Evolutionary conservation across 2,113 vertebrate genomes (phyloP), one percentile per base, ranked within the genome.

Genomic region (Elgaria multicarinata): DNA sequence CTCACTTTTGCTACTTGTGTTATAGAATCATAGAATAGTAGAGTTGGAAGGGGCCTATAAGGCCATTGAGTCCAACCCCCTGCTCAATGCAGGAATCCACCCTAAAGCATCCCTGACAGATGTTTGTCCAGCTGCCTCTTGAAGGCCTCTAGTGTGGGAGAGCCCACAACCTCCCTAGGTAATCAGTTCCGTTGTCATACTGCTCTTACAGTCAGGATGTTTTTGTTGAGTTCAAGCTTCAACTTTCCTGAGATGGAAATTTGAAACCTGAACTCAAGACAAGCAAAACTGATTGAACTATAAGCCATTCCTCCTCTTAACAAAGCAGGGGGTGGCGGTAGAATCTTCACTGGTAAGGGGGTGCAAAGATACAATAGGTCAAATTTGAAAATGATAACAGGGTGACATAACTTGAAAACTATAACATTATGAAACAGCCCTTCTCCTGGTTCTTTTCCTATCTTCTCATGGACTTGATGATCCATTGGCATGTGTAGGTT

Each of bases 401-500:
- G 44, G 28, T 79, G 77, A 55, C 12, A 79, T 46, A 53, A 55
- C 22, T 46, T 62, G 33, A 62, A 39, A 4, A 39, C 55, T 79
- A 53, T 18, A 84, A 44, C 46, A 69, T 69, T 9, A 31, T 22
- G 16, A 69, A 66, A 58, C 13, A 66, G 18, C 36, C 20, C 50
- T 83, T 16, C 28, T 66, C 58, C 58, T 42, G 26, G 62, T 39
- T 62, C 53, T 36, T 44, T 74, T 44, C 39, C 31, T 20, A 5
- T 24, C n/a, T 39, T 26, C 7, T 46, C 18, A 39, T 67, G 39
- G 44, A 20, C 36, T 5, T 84, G 64, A 44, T 6, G 6, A 7
- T 39, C n/a, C 2, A 0, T 0, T 2, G 31, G 13, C n/a, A 64
- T 36, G 2, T 0, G 75, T 4, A 10, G 4, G 84, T 4, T 13